Evolutionary conservation across 1,140 invertebrate genomes (phyloP).

Genomic region (Bemisia tabaci): DNA sequence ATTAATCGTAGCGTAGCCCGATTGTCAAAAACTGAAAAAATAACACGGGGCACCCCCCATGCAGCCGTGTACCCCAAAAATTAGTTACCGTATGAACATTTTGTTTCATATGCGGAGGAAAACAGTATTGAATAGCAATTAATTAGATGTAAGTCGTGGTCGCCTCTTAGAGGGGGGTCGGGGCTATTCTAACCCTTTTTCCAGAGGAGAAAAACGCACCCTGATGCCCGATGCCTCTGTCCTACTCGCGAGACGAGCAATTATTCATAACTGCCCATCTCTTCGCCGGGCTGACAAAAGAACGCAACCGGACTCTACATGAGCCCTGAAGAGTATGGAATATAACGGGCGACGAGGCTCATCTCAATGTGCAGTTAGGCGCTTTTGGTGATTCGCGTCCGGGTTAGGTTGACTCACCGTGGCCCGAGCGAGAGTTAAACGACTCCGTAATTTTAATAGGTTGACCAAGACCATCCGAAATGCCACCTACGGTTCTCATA

Average conservation of each 20-base stretch:
- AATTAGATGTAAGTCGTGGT: neutral
- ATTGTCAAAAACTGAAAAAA: too few relatives aligned
- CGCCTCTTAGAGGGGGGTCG: neutral
- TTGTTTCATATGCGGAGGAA: neutral
- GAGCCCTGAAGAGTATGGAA: too few relatives aligned
- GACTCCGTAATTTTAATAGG: neutral
- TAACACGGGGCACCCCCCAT: too few relatives aligned
- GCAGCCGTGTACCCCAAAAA: too few relatives aligned
- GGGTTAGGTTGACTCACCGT: neutral
- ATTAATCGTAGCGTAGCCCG: too few relatives aligned
- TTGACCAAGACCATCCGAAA: neutral
- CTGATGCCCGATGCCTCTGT: neutral
- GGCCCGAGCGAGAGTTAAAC: neutral
- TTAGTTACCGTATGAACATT: neutral
- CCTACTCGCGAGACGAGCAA: neutral
- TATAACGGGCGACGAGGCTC: too few relatives aligned
- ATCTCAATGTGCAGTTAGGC: neutral
- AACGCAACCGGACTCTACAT: too few relatives aligned
- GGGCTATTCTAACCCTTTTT: neutral
- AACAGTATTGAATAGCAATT: neutral
- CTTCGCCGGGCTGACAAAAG: too few relatives aligned
- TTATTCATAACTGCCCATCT: too few relatives aligned
- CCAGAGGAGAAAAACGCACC: neutral
- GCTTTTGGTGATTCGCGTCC: neutral
- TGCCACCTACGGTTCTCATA: neutral